phyloP scores from a whole-genome alignment of 53 echinoderm and acorn worm species.

The Temnopleurus reevesii region DNA sequence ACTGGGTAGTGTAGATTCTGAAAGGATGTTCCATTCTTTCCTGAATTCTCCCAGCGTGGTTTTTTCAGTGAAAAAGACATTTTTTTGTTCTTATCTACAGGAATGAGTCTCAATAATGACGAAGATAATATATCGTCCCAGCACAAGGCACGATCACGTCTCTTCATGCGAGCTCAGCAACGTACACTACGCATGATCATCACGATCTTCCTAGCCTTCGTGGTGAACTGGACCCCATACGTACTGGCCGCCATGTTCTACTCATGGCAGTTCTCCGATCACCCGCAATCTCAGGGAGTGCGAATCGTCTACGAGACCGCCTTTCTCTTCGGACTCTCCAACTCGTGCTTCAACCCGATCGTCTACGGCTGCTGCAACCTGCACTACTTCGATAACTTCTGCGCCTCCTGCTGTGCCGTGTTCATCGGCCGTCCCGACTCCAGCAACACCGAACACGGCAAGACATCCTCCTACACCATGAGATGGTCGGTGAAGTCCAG shows the following conservation, averaged over 20 bases:
- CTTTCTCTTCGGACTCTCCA: slow-evolving; percentile 82
- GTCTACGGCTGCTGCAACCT: slow-evolving; percentile 92
- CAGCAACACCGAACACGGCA: slow-evolving; percentile 68
- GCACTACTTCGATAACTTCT: slow-evolving; percentile 76
- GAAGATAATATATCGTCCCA: slow-evolving; percentile 78
- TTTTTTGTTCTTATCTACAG: neutral
- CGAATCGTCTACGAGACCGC: slow-evolving; percentile 64
- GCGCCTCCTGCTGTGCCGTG: slow-evolving; percentile 62
- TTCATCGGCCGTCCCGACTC: slow-evolving; percentile 41
- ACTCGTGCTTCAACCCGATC: slow-evolving; percentile 93
- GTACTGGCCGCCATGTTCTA: slow-evolving; percentile 67
- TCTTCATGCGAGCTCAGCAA: slow-evolving; percentile 91
- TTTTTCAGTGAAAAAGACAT: no score
- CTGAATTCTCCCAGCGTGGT: no score
- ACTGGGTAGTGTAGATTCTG: no score
- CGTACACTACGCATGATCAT: slow-evolving; percentile 94
- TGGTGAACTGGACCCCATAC: slow-evolving; percentile 95
- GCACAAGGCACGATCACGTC: slow-evolving; percentile 79
- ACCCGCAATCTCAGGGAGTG: neutral
- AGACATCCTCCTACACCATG: slow-evolving; percentile 81
- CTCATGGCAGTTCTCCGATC: slow-evolving; percentile 48
- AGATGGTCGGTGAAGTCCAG: slow-evolving; percentile 65
- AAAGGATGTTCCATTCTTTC: no score
- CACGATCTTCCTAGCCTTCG: slow-evolving; percentile 85
- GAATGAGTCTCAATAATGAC: slow-evolving; percentile 38